Percentiles rank a stretch among this genome's conserved stretches.
Evolutionary conservation across 1,140 invertebrate species (phyloP).

Genomic region (Zaprionus africanus): DNA sequence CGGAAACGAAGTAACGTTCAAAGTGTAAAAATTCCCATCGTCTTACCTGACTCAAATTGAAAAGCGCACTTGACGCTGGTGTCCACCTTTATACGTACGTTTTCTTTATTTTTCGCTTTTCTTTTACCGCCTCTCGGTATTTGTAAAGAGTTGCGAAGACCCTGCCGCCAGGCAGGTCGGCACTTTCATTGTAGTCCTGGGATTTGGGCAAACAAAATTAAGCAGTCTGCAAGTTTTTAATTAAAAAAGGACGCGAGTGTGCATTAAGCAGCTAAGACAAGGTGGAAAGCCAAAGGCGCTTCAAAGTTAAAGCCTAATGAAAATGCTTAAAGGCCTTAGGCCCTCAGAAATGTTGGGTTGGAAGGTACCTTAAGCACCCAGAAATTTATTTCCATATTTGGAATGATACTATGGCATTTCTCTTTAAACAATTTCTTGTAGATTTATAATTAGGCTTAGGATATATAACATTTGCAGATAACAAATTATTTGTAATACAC

Average conservation of each 20-base stretch:
- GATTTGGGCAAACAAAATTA: constrained; percentile 82
- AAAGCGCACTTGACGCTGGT: constrained; percentile 71
- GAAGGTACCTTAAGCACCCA: background rate
- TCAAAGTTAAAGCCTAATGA: constrained; percentile 23
- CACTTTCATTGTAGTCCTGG: constrained; percentile 80
- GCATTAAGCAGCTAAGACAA: constrained; percentile 61
- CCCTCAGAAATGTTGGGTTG: background rate
- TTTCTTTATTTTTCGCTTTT: constrained; percentile 17
- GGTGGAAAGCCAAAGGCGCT: constrained; percentile 35
- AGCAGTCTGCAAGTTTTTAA: constrained; percentile 82
- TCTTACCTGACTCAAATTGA: constrained; percentile 76
- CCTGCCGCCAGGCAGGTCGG: constrained; percentile 53
- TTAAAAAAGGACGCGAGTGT: constrained; percentile 75
- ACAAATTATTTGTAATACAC: too few species aligned
- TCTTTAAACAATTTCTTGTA: too few species aligned
- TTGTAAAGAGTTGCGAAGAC: constrained; percentile 26
- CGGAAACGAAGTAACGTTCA: constrained; percentile 57
- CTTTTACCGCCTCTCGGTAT: constrained; percentile 10
- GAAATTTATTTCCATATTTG: too few species aligned
- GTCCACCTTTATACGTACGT: constrained; percentile 26
- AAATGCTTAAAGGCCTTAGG: constrained; percentile 15
- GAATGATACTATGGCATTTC: too few species aligned
- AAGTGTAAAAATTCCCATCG: constrained; percentile 68
- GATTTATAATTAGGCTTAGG: too few species aligned
- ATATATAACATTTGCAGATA: too few species aligned